Base-by-base conservation (phyloP, 2,888 invertebrate species). In the Trichopoda pennipes region DNA sequence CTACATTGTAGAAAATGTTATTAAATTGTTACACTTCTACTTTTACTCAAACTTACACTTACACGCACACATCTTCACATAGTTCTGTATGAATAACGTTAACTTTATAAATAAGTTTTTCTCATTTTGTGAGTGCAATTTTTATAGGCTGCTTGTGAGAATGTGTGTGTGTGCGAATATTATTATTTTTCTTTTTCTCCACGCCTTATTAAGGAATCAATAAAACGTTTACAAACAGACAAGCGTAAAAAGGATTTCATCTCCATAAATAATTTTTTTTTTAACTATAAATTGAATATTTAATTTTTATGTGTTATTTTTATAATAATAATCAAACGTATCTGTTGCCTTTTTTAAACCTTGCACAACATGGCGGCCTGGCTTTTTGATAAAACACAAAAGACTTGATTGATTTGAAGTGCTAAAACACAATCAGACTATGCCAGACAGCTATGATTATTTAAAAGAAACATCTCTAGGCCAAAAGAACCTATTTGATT, bases 1-100 rank as follows among this genome's bases (percentile, higher is more conserved):
- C 61, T n/a, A 23, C 28, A 63, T 28, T 63, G 53, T 44, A n/a
- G 44, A n/a, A 70, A 60, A 69, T 47, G 49, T 53, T 35, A 14
- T 66, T 53, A 42, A 73, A 60, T 32, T 61, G 73, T 73, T 49
- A 58, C 66, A 73, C 21, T 66, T 79, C 55, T 12, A n/a, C n/a
- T n/a, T n/a, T n/a, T n/a, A n/a, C n/a, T n/a, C 51, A 66, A 28
- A 3, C 6, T 28, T 28, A 28, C 28, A 28, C 49, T 42, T 64
- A 10, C 44, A 9, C 28, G 12, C 28, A 17, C 49, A 49, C 35
- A 17, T 17, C 4, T 32, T 10, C 32, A 56, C 7, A 53, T 1
- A 23, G 32, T 14, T 6, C 12, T 49, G 19, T 14, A 12, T 17
- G 9, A 21, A 21, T 42, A 28, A 38, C 7, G 19, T 60, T 21